phyloP scores from a whole-genome alignment of 2,888 invertebrate genomes.

The Linnaemya vulpina region DNA sequence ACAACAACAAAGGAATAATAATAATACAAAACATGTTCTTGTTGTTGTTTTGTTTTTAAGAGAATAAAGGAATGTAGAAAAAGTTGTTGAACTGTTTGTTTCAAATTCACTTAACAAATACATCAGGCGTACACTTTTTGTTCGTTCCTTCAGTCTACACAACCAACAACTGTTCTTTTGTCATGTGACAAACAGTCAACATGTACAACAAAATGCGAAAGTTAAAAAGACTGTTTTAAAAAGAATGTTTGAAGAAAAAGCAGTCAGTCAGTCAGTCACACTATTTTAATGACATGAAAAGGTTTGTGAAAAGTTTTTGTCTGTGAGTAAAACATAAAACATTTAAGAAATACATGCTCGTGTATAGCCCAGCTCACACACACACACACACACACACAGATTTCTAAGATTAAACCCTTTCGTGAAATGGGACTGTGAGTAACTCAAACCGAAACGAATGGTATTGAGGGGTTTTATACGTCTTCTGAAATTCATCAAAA shows the following conservation, averaged over 20 bases:
- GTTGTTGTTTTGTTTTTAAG: neutral
- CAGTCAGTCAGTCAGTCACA: constrained; percentile 69
- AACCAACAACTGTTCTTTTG: constrained; percentile 58
- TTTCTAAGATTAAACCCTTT: neutral
- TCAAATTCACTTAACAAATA: constrained; percentile 68
- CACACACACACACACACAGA: neutral
- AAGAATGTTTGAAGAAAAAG: constrained; percentile 32
- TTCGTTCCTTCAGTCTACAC: constrained; percentile 38
- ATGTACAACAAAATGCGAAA: constrained; percentile 24
- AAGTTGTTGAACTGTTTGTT: constrained; percentile 67
- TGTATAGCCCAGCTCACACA: neutral
- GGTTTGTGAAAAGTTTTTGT: constrained; percentile 41
- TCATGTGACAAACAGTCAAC: constrained; percentile 40
- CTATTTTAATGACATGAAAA: constrained; percentile 64
- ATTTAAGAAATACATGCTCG: constrained; percentile 17
- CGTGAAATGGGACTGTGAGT: neutral
- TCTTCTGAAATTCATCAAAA: too few relatives aligned
- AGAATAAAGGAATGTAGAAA: constrained; percentile 38
- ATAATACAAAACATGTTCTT: neutral
- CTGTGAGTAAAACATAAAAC: constrained; percentile 15
- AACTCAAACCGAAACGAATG: neutral
- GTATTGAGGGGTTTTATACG: too few relatives aligned
- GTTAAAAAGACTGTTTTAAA: constrained; percentile 33
- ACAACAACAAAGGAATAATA: too few relatives aligned
- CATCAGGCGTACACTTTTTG: constrained; percentile 56